A percentile compares a stretch with the other conserved stretches of the same genome.
phyloP scores from a whole-genome alignment of 2,888 invertebrate genomes.

The Acanthosoma haemorrhoidale region DNA sequence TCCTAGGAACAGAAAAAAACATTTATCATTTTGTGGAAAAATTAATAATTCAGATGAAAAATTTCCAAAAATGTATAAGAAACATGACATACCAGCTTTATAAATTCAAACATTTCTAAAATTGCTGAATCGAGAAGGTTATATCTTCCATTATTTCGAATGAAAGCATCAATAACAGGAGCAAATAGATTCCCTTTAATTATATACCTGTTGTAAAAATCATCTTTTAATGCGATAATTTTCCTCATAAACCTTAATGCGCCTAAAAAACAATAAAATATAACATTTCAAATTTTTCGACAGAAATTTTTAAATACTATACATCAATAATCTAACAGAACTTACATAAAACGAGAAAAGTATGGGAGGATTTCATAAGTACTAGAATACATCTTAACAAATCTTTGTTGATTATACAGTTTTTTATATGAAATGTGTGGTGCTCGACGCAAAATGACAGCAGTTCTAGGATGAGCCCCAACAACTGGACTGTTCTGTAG shows the following conservation, averaged over 20 bases:
- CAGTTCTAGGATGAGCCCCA: constrained; percentile 90
- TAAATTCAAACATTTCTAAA: constrained; percentile 98
- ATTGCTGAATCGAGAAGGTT: constrained; percentile 98
- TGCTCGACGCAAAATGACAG: constrained; percentile 98
- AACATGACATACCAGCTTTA: constrained; percentile 62
- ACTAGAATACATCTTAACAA: constrained; percentile 90
- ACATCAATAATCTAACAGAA: constrained; percentile 33
- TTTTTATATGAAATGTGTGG: constrained; percentile 97
- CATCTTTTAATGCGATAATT: constrained; percentile 94
- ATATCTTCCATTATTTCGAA: constrained; percentile 94
- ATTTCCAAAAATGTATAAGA: background rate
- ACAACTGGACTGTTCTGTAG: constrained; percentile 91
- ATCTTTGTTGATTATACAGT: constrained; percentile 95
- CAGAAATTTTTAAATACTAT: background rate
- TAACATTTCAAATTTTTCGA: background rate
- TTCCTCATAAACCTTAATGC: constrained; percentile 95
- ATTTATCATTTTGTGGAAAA: background rate
- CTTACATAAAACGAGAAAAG: constrained; percentile 86
- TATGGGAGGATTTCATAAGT: constrained; percentile 93
- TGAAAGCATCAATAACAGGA: constrained; percentile 93
- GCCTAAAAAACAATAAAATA: constrained; percentile 49
- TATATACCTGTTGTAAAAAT: constrained; percentile 95
- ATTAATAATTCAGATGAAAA: background rate
- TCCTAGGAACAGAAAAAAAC: constrained; percentile 51
- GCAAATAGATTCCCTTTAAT: constrained; percentile 90